A percentile compares a stretch with the other conserved stretches of the same genome.
Evolutionary conservation across 1,140 invertebrate species (phyloP).

Genomic region (Acromyrmex heyeri): DNA sequence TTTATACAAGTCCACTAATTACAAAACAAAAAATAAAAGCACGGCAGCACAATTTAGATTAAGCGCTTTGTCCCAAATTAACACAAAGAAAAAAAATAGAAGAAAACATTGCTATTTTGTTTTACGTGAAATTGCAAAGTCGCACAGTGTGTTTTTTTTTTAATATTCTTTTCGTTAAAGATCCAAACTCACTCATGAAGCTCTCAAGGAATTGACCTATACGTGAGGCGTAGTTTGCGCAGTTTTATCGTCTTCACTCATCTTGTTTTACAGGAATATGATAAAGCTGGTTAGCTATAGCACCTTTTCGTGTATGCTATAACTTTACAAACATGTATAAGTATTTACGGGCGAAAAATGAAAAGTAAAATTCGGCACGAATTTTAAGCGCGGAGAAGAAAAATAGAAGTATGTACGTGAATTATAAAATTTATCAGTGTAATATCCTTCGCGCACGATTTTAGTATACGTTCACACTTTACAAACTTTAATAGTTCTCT

Average conservation of each 20-base stretch:
- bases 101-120: slow-evolving; percentile 4
- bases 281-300: slow-evolving; percentile 45
- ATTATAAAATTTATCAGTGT: slow-evolving; percentile 58
- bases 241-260: slow-evolving; percentile 16
- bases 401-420: slow-evolving; percentile 50
- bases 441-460: slow-evolving; percentile 51
- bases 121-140: slow-evolving; percentile 35
- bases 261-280: slow-evolving; percentile 51
- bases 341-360: slow-evolving; percentile 17
- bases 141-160: slow-evolving; percentile 34
- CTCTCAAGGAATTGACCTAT: slow-evolving; percentile 23
- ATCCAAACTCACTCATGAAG: slow-evolving; percentile 32
- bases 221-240: slow-evolving; percentile 26
- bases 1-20: slow-evolving; percentile 54
- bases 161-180: slow-evolving; percentile 35
- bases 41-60: slow-evolving; percentile 59
- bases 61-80: slow-evolving; percentile 58
- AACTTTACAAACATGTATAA: slow-evolving; percentile 50
- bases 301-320: slow-evolving; percentile 52
- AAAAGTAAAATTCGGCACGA: slow-evolving; percentile 33
- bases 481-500: slow-evolving; percentile 53
- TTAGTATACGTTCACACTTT: slow-evolving; percentile 55
- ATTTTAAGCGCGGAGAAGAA: slow-evolving; percentile 51
- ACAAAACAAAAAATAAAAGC: slow-evolving; percentile 63
- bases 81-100: slow-evolving; percentile 19